Conservation (phyloP, 2,797 vertebrate genomes). For the Poliocrania exsul region DNA sequence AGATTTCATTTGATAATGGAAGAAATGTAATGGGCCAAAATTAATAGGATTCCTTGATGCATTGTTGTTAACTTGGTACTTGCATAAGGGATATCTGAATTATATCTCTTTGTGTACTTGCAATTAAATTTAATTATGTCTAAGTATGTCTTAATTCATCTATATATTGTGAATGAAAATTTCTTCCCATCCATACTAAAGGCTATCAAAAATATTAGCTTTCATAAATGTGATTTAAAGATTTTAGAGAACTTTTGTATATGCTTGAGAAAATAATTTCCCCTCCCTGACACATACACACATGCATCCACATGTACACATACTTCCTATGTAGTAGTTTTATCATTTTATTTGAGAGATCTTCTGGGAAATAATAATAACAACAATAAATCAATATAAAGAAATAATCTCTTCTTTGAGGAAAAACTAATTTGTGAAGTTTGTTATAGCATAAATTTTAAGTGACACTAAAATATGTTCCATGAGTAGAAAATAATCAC, state of each 20-base stretch:
- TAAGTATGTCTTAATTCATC: conserved; percentile 52
- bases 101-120: background rate
- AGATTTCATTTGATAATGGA: conserved; percentile 41
- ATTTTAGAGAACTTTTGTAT: background rate
- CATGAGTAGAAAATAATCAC: conserved; percentile 65
- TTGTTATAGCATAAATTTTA: conserved; percentile 66
- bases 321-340: background rate
- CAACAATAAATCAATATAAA: background rate
- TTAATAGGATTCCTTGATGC: background rate
- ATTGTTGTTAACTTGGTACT: background rate
- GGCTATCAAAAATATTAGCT: conserved; percentile 23
- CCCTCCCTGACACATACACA: background rate
- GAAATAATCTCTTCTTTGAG: conserved; percentile 11
- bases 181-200: background rate
- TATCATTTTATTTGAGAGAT: background rate
- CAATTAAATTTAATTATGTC: conserved; percentile 51
- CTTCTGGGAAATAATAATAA: background rate
- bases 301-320: background rate
- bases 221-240: conserved; percentile 17
- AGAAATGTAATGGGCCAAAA: background rate
- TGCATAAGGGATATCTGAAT: background rate
- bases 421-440: conserved; percentile 56
- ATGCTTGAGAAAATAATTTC: background rate
- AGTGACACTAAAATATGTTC: conserved; percentile 46
- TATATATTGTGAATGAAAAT: conserved; percentile 54